Conservation (phyloP, 1,140 invertebrate species). For the Danaus plexippus region DNA sequence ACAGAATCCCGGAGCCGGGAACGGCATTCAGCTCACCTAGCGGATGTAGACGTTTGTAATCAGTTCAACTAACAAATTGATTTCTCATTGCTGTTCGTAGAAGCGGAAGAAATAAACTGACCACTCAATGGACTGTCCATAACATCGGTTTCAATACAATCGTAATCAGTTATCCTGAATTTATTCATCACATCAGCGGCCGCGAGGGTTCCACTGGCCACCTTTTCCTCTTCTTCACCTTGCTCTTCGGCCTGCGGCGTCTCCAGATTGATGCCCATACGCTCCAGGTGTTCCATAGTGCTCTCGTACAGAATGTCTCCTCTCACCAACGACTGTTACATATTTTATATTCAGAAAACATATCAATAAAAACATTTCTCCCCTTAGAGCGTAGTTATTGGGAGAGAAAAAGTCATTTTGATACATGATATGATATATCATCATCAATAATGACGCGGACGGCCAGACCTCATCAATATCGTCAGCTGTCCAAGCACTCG, state of each 20-base stretch:
- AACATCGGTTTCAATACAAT: constrained; percentile 58
- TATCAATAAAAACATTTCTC: not conserved
- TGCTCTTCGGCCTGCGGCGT: constrained; percentile 45
- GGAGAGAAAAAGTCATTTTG: not conserved
- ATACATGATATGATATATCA: too few relatives aligned
- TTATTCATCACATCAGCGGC: constrained; percentile 54
- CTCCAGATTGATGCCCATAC: constrained; percentile 55
- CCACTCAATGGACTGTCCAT: constrained; percentile 46
- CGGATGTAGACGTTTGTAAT: too few relatives aligned
- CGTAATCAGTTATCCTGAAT: constrained; percentile 53
- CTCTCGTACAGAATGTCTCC: constrained; percentile 66
- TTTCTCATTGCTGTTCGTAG: not conserved
- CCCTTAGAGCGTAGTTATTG: too few relatives aligned
- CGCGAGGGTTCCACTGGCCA: constrained; percentile 42
- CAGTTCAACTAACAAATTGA: not conserved
- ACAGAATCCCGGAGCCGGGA: constrained; percentile 29
- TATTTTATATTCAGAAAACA: not conserved
- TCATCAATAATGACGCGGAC: too few relatives aligned
- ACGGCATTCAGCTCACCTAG: constrained; percentile 42
- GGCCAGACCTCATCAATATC: constrained; percentile 63
- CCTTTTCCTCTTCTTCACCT: constrained; percentile 52
- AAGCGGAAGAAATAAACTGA: constrained; percentile 23
- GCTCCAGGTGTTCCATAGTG: constrained; percentile 59
- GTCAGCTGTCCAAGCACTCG: constrained; percentile 55
- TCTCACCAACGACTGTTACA: constrained; percentile 47